Conservation (phyloP, 2,888 invertebrate species). For the Platynereis dumerilii region DNA sequence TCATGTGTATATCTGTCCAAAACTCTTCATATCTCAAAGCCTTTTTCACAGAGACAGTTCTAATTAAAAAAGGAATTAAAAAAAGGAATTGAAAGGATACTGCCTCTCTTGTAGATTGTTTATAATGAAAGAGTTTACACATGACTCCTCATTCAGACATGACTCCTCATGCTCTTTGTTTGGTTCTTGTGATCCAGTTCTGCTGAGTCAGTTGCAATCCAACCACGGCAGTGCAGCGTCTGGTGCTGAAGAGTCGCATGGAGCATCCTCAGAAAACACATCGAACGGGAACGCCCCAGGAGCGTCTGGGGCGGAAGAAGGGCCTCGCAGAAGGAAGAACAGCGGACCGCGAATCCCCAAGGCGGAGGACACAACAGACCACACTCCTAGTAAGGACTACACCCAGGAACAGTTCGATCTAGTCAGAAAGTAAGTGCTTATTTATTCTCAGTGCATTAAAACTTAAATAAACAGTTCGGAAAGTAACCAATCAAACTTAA, state of each 20-base stretch:
- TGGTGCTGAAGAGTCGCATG: slow-evolving; percentile 60
- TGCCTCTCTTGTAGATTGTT: too few species aligned
- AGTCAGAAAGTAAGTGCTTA: slow-evolving; percentile 67
- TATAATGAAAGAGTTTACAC: too few species aligned
- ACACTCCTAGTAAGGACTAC: slow-evolving; percentile 68
- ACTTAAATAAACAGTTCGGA: too few species aligned
- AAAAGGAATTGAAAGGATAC: too few species aligned
- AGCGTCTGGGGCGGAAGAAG: background rate
- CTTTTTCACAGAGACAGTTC: too few species aligned
- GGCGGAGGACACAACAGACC: slow-evolving; percentile 6
- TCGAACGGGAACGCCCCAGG: slow-evolving; percentile 10
- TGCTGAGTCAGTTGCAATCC: slow-evolving; percentile 54
- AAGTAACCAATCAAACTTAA: too few species aligned
- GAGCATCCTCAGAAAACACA: slow-evolving; percentile 49
- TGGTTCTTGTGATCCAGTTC: slow-evolving; percentile 42
- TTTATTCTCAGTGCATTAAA: too few species aligned
- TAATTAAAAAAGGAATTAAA: too few species aligned
- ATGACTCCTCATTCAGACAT: too few species aligned
- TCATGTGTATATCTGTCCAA: too few species aligned
- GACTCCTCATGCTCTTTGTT: too few species aligned
- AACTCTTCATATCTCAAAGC: too few species aligned
- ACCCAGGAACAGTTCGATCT: slow-evolving; percentile 79
- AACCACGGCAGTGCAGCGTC: slow-evolving; percentile 42
- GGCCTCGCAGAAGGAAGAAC: slow-evolving; percentile 4
- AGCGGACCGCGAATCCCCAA: background rate